These are phyloP conservation scores for Drosophila burlai DNA, from an alignment of 1,140 invertebrate species.

Conservation along the genomic window DNA sequence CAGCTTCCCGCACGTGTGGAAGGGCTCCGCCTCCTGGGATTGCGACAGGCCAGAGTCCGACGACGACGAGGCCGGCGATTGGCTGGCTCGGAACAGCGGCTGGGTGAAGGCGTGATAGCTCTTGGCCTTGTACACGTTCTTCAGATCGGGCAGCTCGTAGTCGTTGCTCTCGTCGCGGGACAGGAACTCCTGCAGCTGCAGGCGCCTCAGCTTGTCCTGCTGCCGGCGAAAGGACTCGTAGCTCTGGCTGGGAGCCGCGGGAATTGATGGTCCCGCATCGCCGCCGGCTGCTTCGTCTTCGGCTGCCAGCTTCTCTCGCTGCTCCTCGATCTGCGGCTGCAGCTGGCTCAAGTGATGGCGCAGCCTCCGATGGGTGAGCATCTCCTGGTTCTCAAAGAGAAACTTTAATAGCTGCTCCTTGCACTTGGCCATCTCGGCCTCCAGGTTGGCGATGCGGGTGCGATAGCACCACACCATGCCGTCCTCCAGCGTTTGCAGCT, in stretches of 20 bases:
- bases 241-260: neutral
- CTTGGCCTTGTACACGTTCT: slow-evolving; percentile 45
- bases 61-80: neutral
- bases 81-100: neutral
- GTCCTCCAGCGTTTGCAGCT: neutral
- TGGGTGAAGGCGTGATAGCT: slow-evolving; percentile 15
- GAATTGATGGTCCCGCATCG: neutral
- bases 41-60: neutral
- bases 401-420: slow-evolving; percentile 58
- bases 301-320: neutral
- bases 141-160: slow-evolving; percentile 53
- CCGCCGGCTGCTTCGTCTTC: slow-evolving; percentile 1
- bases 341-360: slow-evolving; percentile 47
- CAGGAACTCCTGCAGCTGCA: slow-evolving; percentile 60
- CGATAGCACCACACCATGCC: slow-evolving; percentile 48
- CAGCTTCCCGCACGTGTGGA: neutral
- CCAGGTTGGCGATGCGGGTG: slow-evolving; percentile 35
- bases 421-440: slow-evolving; percentile 68
- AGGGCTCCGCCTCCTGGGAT: neutral
- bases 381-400: slow-evolving; percentile 57
- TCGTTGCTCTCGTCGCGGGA: slow-evolving; percentile 60
- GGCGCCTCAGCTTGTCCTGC: slow-evolving; percentile 38
- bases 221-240: slow-evolving; percentile 31
- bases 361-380: slow-evolving; percentile 38
- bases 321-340: slow-evolving; percentile 1